Base-by-base conservation (phyloP, 2,113 vertebrate genomes). In the Callaeas wilsoni region DNA sequence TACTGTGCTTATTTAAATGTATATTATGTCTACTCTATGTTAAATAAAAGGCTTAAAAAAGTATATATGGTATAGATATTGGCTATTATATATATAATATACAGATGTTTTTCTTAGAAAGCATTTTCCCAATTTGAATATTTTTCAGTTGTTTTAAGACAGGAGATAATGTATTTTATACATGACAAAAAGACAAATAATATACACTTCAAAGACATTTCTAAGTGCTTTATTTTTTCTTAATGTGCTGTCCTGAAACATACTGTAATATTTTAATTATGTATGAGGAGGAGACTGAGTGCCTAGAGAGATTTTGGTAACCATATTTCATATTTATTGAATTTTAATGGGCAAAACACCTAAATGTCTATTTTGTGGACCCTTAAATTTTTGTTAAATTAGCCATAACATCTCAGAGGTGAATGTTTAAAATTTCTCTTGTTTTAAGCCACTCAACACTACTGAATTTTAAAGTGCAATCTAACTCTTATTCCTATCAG, bases 11-110 rank as follows among this genome's bases (percentile, higher is more conserved):
- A 7, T 26, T 84, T 67, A 49, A 52, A 42, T 55, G 35, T n/a
- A 12, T 12, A 7, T 19, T 79, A 23, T 64, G 4, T 42, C 84
- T 74, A 37, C 0, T 63, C 18, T 26, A 2, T 41, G 2, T 33
- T 59, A 70, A 69, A 57, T 22, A 7, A 53, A 85, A 78, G 1
- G 4, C 8, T 69, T 62, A 82, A 78, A 53, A 3, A 52, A 49
- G 15, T 56, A 27, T 13, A 20, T 33, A 4, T 30, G 17, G 4
- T 33, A 44, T 29, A 1, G 0, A n/a, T n/a, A n/a, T n/a, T n/a
- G n/a, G n/a, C n/a, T n/a, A n/a, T n/a, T n/a, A n/a, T n/a, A n/a
- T n/a, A n/a, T n/a, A n/a, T n/a, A n/a, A n/a, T n/a, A n/a, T n/a
- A n/a, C n/a, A n/a, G n/a, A 62, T 13, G 22, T 30, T 81, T 83